Percentiles rank a stretch among this genome's conserved stretches.
Evolutionary conservation across 2,797 vertebrate genomes (phyloP).

Genomic region (Eulemur mongoz): DNA sequence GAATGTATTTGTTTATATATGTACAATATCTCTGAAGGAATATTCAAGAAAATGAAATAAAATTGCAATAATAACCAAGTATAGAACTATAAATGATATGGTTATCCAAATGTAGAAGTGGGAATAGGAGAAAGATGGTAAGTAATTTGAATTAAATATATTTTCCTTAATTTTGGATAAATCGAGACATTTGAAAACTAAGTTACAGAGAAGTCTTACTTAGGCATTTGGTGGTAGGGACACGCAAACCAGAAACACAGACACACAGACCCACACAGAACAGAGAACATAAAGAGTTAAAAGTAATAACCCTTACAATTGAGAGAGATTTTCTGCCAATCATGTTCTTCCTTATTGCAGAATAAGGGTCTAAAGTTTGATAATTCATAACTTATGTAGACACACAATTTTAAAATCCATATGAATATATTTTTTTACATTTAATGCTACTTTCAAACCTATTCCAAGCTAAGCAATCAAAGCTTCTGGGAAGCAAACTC

Average conservation of each 20-base stretch:
- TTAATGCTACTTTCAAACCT: not conserved
- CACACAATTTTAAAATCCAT: not conserved
- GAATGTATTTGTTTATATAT: not conserved
- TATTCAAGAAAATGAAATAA: not conserved
- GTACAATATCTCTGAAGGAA: not conserved
- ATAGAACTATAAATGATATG: not conserved
- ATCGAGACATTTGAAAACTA: not conserved
- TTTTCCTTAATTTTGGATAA: constrained; percentile 8
- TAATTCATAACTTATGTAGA: not conserved
- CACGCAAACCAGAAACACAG: not conserved
- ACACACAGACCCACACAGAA: not conserved
- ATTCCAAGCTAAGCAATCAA: not conserved
- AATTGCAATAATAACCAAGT: not conserved
- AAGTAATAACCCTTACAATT: not conserved
- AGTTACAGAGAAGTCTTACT: not conserved
- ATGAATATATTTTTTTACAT: not conserved
- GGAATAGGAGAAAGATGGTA: not conserved
- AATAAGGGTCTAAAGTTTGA: not conserved
- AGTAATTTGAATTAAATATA: not conserved
- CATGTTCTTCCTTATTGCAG: not conserved
- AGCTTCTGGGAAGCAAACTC: not conserved
- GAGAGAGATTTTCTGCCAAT: not conserved
- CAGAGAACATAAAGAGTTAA: not conserved
- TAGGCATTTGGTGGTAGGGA: not conserved
- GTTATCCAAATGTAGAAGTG: not conserved